Conservation (phyloP, 2,888 invertebrate species). For the Hecatera dysodea region DNA sequence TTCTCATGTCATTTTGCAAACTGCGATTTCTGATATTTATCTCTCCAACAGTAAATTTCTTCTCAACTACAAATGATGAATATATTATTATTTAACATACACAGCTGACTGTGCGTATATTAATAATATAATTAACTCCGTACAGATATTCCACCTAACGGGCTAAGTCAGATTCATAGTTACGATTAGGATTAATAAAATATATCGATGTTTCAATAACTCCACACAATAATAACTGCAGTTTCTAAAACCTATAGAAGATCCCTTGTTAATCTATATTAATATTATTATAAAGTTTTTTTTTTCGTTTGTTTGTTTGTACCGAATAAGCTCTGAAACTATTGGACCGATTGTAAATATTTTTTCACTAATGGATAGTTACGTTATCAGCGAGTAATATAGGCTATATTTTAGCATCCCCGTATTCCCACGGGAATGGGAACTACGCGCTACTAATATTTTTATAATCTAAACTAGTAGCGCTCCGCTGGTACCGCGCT, state of each 20-base stretch:
- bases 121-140: constrained; percentile 41
- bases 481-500: too few relatives aligned
- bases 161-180: constrained; percentile 65
- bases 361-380: too few relatives aligned
- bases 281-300: too few relatives aligned
- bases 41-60: neutral
- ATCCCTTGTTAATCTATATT: neutral
- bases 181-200: constrained; percentile 45
- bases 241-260: constrained; percentile 9
- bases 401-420: too few relatives aligned
- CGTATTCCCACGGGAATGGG: too few relatives aligned
- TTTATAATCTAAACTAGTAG: too few relatives aligned
- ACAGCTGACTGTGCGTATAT: constrained; percentile 43
- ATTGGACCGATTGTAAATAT: too few relatives aligned
- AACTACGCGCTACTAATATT: too few relatives aligned
- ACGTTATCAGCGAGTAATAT: too few relatives aligned
- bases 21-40: neutral
- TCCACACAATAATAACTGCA: neutral
- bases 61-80: neutral
- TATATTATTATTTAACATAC: constrained; percentile 32
- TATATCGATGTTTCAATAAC: constrained; percentile 25
- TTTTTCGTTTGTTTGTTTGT: too few relatives aligned
- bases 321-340: too few relatives aligned
- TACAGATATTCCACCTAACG: constrained; percentile 65
- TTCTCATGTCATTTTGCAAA: neutral